Conservation (phyloP, 2,888 invertebrate species). For the Lysandra coridon region DNA sequence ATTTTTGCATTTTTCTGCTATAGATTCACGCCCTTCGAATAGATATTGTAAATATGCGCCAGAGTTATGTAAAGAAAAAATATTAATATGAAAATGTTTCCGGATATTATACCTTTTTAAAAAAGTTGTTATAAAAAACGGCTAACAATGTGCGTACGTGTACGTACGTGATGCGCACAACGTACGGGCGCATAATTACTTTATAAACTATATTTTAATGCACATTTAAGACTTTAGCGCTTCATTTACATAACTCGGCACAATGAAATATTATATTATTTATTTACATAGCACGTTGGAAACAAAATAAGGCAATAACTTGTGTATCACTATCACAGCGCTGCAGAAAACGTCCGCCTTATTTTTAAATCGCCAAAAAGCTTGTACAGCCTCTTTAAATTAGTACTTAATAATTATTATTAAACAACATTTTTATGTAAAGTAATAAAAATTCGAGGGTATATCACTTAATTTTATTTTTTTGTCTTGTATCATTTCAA, state of each 20-base stretch:
- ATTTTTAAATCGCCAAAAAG: slow-evolving; percentile 25
- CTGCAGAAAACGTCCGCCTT: slow-evolving; percentile 19
- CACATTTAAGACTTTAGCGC: neutral
- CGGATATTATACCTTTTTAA: neutral
- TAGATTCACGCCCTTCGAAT: neutral
- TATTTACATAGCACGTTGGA: slow-evolving; percentile 14
- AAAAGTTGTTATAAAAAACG: neutral
- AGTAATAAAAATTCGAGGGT: slow-evolving; percentile 9
- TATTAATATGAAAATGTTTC: neutral
- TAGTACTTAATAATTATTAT: neutral
- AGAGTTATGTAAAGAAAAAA: neutral
- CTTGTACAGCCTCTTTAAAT: slow-evolving; percentile 1
- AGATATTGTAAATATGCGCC: neutral
- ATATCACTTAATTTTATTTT: slow-evolving; percentile 5
- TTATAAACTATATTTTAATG: neutral
- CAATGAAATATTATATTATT: neutral
- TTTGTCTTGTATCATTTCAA: neutral
- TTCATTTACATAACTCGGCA: neutral
- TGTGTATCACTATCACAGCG: slow-evolving; percentile 60
- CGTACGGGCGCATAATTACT: neutral
- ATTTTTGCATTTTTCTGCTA: neutral
- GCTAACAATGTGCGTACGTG: neutral
- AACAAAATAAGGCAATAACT: slow-evolving; percentile 49
- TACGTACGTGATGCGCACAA: neutral
- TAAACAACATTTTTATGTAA: slow-evolving; percentile 9